Evolutionary conservation across 1,140 invertebrate genomes (phyloP).

Genomic region (Medauroidea extradentata): DNA sequence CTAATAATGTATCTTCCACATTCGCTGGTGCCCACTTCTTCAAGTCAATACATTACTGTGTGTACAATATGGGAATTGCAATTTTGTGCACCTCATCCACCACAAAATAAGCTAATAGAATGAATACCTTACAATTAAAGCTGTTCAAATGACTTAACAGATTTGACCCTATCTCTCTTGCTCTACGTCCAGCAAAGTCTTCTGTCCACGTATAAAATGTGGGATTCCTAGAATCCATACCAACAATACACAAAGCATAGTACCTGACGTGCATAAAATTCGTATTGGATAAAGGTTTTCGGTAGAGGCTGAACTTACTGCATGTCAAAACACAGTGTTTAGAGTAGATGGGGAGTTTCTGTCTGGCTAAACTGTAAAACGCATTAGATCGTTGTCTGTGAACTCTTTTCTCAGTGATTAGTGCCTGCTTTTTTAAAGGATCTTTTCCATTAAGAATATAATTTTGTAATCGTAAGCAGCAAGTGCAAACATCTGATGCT

Average conservation of each 20-base stretch:
- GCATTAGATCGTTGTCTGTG: neutral
- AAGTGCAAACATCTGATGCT: neutral
- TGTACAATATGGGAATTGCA: slow-evolving; percentile 28
- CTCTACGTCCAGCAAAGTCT: slow-evolving; percentile 19
- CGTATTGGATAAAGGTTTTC: slow-evolving; percentile 19
- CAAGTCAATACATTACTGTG: slow-evolving; percentile 21
- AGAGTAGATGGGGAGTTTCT: neutral
- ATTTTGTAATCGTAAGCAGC: neutral
- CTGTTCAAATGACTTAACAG: slow-evolving; percentile 19
- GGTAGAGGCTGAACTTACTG: slow-evolving; percentile 26
- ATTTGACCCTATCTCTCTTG: slow-evolving; percentile 23
- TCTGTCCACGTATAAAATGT: slow-evolving; percentile 28
- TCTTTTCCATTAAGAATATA: neutral
- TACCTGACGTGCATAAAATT: slow-evolving; percentile 26
- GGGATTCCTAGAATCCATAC: slow-evolving; percentile 21
- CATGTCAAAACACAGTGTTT: slow-evolving; percentile 25
- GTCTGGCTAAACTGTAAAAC: slow-evolving; percentile 1
- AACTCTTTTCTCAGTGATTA: neutral
- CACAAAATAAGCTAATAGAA: slow-evolving; percentile 25
- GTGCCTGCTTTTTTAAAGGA: neutral
- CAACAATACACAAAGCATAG: slow-evolving; percentile 25
- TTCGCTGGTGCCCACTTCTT: slow-evolving; percentile 15
- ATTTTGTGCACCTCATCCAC: slow-evolving; percentile 29
- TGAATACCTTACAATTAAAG: slow-evolving; percentile 2
- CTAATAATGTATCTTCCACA: slow-evolving; percentile 21